Evolutionary conservation across 2,888 invertebrate species (phyloP), one percentile per base, ranked within the genome.

Genomic region (Deilephila porcellus): DNA sequence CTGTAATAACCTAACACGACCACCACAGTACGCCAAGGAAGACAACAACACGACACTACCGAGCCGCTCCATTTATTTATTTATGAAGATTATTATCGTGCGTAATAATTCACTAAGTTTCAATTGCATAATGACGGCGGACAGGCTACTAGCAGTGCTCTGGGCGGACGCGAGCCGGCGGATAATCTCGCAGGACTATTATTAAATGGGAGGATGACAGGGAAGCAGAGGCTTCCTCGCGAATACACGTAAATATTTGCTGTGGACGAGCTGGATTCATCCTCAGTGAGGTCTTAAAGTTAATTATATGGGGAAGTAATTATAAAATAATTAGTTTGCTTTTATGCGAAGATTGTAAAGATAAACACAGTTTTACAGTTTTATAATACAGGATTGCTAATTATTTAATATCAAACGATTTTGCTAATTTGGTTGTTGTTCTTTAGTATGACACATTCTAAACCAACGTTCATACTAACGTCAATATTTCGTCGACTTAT

Each of bases 61-160:
- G 14, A 29, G 25, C 52, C 72, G 14, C 53, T n/a, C 32, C 53
- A 63, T 14, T 82, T 86, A 89, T 93, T 91, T 93, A 91, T 93
- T 93, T 93, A 93, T 93, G 88, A 81, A 91, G 93, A 93, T 93
- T 92, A 92, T 93, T 91, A 94, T 93, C 92, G 89, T 91, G 91
- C 88, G 92, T 94, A 91, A 94, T 94, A 94, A 92, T 93, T 94
- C 94, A 94, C 92, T 92, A 93, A 94, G 92, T 93, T 94, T 94
- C 94, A 94, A 94, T 94, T 94, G 94, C 94, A 92, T 94, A 94
- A 94, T 94, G 92, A 93, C 85, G 90, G 91, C 90, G 83, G 92
- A 92, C 92, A 90, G 86, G 90, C 92, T 93, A 93, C 93, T 86
- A 92, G 86, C 83, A 81, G 80, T 77, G 84, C 92, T 91, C 87